These are phyloP conservation scores for Cephus sareptanus DNA, from an alignment of 2,888 invertebrate genomes.

Conservation along the genomic window DNA sequence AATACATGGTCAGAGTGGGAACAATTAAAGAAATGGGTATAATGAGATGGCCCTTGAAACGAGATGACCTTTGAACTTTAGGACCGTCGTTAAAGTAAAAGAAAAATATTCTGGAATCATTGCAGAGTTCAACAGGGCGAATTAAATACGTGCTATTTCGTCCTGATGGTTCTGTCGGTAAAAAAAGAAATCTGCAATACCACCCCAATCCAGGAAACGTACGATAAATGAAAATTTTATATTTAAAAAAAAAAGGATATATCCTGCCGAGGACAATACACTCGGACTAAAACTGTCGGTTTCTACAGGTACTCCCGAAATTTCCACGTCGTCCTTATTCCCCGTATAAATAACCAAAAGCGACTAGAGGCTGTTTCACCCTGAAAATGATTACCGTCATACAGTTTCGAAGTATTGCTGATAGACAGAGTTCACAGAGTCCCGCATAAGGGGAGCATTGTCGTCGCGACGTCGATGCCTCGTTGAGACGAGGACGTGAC, in stretches of 20 bases:
- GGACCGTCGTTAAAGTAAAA: neutral
- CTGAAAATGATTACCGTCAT: neutral
- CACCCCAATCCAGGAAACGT: too few relatives aligned
- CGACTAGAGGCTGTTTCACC: neutral
- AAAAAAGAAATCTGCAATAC: too few relatives aligned
- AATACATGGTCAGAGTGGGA: neutral
- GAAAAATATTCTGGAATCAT: neutral
- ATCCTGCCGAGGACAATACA: neutral
- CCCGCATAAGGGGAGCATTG: slow-evolving; percentile 1
- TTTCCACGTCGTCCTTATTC: neutral
- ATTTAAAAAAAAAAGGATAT: neutral
- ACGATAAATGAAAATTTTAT: too few relatives aligned
- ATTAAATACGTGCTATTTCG: neutral
- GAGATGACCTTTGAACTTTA: neutral
- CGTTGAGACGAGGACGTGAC: slow-evolving; percentile 29
- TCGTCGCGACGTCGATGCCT: neutral
- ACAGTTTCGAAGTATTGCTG: neutral
- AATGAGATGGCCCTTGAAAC: neutral
- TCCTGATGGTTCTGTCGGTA: too few relatives aligned
- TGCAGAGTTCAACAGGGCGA: neutral
- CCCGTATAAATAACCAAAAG: neutral
- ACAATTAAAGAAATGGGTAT: neutral
- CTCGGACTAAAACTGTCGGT: neutral
- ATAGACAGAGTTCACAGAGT: neutral
- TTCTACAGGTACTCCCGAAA: too few relatives aligned